Evolutionary conservation across 2,113 vertebrate species (phyloP), one percentile per base, ranked within the genome.

Genomic region (Corythornis vintsioides): DNA sequence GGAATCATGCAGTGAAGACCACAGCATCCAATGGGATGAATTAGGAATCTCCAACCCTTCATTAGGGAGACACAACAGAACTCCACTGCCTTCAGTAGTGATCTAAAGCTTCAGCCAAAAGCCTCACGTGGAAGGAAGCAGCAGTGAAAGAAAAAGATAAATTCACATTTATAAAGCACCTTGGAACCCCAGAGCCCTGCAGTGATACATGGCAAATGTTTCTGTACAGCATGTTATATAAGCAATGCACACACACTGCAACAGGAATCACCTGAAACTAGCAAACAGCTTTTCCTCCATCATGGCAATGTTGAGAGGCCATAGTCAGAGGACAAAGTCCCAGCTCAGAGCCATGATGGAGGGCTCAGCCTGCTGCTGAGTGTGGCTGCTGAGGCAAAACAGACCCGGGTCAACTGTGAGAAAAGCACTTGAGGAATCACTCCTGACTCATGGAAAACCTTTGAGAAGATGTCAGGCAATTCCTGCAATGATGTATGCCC

Each of bases 1-100:
- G 92, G 91, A 84, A 84, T 33, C 56, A 50, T 26, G 47, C 38
- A 93, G 26, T 25, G 42, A 93, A 76, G 93, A 77, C 26, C 75
- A 47, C 45, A 66, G 33, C 42, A 90, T 84, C 65, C 73, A 87
- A 35, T 5, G 4, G 20, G 38, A 91, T 50, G 67, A 88, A 83
- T 1, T 35, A 56, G 59, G 90, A 92, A 82, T 48, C 55, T 76
- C 50, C 71, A 88, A 93, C 83, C 11, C 21, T 75, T 55, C 52
- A 56, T n/a, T 21, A 60, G 25, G 31, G 60, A 83, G 31, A 66
- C 1, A 0, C 63, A 86, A 52, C 20, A 73, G 29, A 93, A 77
- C 53, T 88, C 69, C 24, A 86, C 29, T 29, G 28, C 43, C 57
- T 71, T 74, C 16, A 6, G 2, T 4, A 5, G n/a, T 26, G 59